These are phyloP conservation scores for Ariolimax columbianus DNA, from an alignment of 2,888 invertebrate genomes.

Conservation along the genomic window DNA sequence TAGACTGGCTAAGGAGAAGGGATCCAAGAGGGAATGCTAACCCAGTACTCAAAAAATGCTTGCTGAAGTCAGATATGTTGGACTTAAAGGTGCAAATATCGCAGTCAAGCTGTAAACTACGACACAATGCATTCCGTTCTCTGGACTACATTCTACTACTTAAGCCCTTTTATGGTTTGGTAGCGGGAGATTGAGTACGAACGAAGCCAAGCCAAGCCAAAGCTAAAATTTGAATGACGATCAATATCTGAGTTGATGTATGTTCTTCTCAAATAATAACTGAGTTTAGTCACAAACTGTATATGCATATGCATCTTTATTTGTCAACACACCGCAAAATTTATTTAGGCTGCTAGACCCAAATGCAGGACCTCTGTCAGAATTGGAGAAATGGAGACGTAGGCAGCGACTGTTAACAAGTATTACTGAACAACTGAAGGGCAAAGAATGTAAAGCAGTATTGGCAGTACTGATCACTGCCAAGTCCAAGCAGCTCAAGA, in stretches of 20 bases:
- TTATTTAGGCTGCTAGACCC: slow-evolving; percentile 72
- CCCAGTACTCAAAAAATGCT: no score
- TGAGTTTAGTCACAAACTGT: background rate
- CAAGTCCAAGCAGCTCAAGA: slow-evolving; percentile 77
- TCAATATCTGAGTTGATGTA: background rate
- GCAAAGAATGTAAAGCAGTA: slow-evolving; percentile 78
- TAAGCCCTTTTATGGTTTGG: no score
- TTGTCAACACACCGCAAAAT: background rate
- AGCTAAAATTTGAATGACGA: no score
- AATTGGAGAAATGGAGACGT: slow-evolving; percentile 77
- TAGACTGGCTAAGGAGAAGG: no score
- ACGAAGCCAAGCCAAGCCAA: no score
- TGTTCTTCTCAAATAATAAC: background rate
- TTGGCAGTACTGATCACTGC: slow-evolving; percentile 78
- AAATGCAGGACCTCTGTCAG: slow-evolving; percentile 77
- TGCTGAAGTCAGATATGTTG: no score
- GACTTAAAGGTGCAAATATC: no score
- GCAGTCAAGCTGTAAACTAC: no score
- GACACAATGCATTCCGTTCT: no score
- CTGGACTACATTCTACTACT: no score
- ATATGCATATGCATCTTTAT: background rate
- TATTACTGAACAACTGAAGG: slow-evolving; percentile 78
- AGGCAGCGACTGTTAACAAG: slow-evolving; percentile 76
- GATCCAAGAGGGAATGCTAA: no score
- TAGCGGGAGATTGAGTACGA: no score